Percentiles rank a stretch among this genome's conserved stretches.
These are phyloP conservation scores for Xanthorhoe spadicearia DNA, from an alignment of 2,888 invertebrate species.

Conservation along the genomic window DNA sequence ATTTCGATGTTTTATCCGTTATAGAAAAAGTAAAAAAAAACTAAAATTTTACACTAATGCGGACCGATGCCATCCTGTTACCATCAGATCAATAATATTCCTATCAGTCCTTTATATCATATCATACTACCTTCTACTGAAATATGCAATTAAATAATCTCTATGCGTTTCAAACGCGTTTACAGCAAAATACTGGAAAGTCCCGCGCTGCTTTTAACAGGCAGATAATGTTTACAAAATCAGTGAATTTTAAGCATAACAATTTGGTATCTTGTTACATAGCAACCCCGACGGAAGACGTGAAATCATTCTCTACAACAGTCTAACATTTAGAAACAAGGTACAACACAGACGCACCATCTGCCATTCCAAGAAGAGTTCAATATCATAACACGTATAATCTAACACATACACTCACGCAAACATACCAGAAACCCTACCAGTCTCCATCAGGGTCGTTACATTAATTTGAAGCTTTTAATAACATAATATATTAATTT, in stretches of 20 bases:
- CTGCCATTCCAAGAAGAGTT: slow-evolving; percentile 21
- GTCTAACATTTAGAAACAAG: slow-evolving; percentile 13
- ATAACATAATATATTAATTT: slow-evolving; percentile 26
- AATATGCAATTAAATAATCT: slow-evolving; percentile 22
- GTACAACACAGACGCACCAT: slow-evolving; percentile 15
- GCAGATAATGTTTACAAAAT: slow-evolving; percentile 13
- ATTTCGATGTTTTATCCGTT: neutral
- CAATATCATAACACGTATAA: slow-evolving; percentile 16
- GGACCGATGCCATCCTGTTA: slow-evolving; percentile 39
- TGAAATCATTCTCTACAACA: slow-evolving; percentile 14
- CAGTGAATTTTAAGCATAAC: slow-evolving; percentile 1
- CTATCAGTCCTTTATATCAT: slow-evolving; percentile 51
- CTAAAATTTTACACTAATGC: slow-evolving; percentile 18
- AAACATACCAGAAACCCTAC: neutral
- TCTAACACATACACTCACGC: slow-evolving; percentile 12
- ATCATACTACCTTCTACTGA: slow-evolving; percentile 28
- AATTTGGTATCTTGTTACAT: slow-evolving; percentile 1
- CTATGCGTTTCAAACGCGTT: slow-evolving; percentile 32
- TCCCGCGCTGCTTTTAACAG: slow-evolving; percentile 11
- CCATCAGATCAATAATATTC: slow-evolving; percentile 52
- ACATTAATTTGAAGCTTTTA: too few species aligned
- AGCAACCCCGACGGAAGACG: slow-evolving; percentile 16
- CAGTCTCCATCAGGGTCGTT: slow-evolving; percentile 9
- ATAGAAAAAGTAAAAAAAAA: slow-evolving; percentile 1
- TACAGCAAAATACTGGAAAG: slow-evolving; percentile 18